phyloP scores from a whole-genome alignment of 2,113 vertebrate species.

The Oriolus oriolus region DNA sequence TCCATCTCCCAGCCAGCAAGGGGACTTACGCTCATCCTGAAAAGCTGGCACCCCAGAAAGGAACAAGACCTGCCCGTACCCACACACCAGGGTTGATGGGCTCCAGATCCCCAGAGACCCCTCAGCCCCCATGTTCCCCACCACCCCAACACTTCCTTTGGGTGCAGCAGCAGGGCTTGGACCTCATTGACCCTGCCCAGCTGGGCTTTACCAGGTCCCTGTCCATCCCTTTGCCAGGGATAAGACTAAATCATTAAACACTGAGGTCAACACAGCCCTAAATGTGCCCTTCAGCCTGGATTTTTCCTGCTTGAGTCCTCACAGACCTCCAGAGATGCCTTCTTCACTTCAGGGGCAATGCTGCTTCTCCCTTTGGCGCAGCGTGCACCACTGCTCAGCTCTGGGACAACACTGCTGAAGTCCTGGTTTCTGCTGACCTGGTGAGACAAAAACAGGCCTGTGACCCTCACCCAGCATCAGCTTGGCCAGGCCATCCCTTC shows the following conservation, averaged over 20 bases:
- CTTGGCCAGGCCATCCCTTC: not conserved
- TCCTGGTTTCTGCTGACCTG: not conserved
- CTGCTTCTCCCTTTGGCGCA: not conserved
- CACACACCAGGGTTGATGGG: not conserved
- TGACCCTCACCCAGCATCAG: not conserved
- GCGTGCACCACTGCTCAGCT: not conserved
- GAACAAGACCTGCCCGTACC: rapidly evolving
- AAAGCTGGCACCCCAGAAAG: not conserved
- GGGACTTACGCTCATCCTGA: not conserved
- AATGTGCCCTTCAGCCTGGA: not conserved
- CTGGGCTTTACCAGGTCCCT: not conserved
- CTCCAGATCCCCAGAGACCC: not conserved
- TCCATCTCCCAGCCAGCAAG: not conserved
- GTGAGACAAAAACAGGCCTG: not conserved
- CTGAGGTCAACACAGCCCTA: not conserved
- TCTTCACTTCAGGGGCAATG: not conserved
- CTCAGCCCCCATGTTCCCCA: not conserved
- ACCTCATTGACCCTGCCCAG: rapidly evolving
- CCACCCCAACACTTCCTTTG: not conserved
- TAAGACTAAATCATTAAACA: not conserved
- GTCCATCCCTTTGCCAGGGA: not conserved
- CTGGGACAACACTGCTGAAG: not conserved
- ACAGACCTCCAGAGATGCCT: not conserved
- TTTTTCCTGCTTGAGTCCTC: not conserved
- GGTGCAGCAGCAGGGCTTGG: not conserved